Conservation (phyloP, 2,888 invertebrate genomes). For the Matsumyia berberina region DNA sequence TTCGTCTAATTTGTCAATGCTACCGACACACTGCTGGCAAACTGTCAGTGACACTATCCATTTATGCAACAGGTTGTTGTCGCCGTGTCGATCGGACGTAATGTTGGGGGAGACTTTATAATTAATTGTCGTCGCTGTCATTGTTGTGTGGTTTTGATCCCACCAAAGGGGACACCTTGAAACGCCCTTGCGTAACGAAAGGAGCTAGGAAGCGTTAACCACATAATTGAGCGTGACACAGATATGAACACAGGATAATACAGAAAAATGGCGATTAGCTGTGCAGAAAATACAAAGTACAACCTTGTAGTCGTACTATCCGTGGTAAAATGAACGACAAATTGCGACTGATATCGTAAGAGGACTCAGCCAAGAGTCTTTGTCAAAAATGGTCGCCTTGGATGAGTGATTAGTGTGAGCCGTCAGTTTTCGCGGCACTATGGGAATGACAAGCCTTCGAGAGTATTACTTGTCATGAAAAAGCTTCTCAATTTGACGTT, state of each 20-base stretch:
- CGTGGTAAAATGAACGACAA: too few species aligned
- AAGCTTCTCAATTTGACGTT: too few species aligned
- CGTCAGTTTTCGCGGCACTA: too few species aligned
- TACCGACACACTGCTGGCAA: not conserved
- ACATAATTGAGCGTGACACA: not conserved
- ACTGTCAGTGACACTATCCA: conserved; percentile 52
- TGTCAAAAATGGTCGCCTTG: too few species aligned
- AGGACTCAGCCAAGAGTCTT: too few species aligned
- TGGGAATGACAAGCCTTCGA: too few species aligned
- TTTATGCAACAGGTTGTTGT: conserved; percentile 62
- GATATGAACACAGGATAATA: not conserved
- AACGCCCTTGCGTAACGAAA: conserved; percentile 2
- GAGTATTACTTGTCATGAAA: too few species aligned
- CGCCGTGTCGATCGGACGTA: not conserved
- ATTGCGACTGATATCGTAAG: too few species aligned
- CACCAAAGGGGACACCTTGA: conserved; percentile 15
- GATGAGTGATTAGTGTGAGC: too few species aligned
- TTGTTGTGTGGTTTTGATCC: conserved; percentile 22
- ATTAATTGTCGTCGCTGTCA: conserved; percentile 48
- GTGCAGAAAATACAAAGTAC: too few species aligned
- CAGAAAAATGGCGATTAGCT: too few species aligned
- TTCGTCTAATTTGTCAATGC: conserved; percentile 56
- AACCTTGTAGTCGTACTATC: too few species aligned
- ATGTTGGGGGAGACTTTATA: conserved; percentile 21
- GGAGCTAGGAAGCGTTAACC: not conserved